phyloP scores from a whole-genome alignment of 2,113 vertebrate genomes.

The Notechis scutatus region DNA sequence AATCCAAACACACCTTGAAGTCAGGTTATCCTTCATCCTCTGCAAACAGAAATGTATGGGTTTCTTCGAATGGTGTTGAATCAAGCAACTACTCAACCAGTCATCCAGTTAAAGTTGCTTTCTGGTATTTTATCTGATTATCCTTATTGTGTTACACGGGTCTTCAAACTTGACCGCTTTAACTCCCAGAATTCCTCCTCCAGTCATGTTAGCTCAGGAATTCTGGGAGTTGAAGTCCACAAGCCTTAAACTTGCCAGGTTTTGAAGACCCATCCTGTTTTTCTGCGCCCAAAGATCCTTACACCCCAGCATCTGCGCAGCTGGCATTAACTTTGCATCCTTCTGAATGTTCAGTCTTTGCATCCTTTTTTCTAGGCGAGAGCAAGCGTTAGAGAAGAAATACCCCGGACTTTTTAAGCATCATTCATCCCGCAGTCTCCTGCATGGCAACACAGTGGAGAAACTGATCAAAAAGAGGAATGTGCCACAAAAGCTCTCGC shows the following conservation, averaged over 20 bases:
- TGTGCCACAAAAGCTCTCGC: constrained; percentile 90
- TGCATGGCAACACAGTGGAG: constrained; percentile 89
- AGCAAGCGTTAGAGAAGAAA: constrained; percentile 91
- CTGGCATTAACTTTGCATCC: background rate
- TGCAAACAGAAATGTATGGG: background rate
- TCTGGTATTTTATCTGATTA: background rate
- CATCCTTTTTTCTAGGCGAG: constrained; percentile 74
- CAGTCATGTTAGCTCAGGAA: too few species aligned
- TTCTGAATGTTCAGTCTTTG: background rate
- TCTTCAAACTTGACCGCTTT: too few species aligned
- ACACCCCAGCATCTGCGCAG: background rate
- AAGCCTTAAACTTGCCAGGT: too few species aligned
- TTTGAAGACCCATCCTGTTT: background rate
- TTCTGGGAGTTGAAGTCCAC: too few species aligned
- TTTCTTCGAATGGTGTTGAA: background rate
- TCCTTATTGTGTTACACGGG: background rate
- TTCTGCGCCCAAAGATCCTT: background rate
- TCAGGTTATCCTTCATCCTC: background rate
- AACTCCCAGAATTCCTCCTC: too few species aligned
- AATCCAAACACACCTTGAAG: background rate
- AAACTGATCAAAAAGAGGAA: constrained; percentile 96
- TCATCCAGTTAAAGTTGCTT: background rate
- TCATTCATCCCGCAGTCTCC: constrained; percentile 77
- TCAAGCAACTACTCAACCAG: background rate
- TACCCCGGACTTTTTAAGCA: constrained; percentile 88